Conservation (phyloP, 2,797 vertebrate genomes). For the Hapalemur alaotrensis region DNA sequence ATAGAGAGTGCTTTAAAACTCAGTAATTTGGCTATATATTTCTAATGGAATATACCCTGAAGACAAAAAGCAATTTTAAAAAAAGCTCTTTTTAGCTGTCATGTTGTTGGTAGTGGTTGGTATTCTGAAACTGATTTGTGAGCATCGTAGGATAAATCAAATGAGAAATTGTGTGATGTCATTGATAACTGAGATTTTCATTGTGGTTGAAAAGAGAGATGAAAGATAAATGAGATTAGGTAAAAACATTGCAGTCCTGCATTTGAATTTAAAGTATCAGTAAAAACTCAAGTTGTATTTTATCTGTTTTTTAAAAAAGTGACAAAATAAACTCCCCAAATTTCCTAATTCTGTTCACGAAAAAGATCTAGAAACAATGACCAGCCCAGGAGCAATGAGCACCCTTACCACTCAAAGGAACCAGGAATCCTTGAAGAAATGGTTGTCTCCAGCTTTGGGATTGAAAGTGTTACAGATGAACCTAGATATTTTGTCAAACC, state of each 20-base stretch:
- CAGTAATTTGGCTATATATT: background rate
- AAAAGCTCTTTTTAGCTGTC: background rate
- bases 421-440: background rate
- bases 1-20: background rate
- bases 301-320: background rate
- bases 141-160: background rate
- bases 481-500: background rate
- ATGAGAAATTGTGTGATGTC: background rate
- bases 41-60: background rate
- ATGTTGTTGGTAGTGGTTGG: background rate
- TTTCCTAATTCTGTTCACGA: background rate
- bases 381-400: background rate
- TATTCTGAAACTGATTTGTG: background rate
- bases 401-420: background rate
- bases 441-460: background rate
- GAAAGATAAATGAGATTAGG: background rate
- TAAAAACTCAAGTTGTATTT: background rate
- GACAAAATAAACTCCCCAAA: background rate
- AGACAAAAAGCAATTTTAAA: background rate
- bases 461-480: background rate
- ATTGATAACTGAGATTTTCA: background rate
- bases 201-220: background rate
- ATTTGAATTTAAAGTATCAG: background rate
- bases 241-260: background rate
- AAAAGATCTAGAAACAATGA: background rate